These are phyloP conservation scores for Puma concolor DNA, from an alignment of 2,113 vertebrate species.

Conservation along the genomic window DNA sequence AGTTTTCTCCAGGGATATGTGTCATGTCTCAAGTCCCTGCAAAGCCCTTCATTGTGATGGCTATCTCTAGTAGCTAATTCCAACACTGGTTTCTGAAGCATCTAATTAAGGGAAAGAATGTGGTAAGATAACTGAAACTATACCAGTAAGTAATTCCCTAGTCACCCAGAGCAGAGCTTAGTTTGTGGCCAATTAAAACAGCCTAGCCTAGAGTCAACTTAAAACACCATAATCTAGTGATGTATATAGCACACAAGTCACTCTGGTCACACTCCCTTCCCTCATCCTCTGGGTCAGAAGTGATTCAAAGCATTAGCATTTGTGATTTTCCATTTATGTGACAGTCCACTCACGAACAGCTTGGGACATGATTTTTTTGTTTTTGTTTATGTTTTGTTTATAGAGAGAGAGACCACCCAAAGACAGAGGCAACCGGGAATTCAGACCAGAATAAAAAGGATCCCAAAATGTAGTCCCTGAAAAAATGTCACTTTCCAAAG, in stretches of 20 bases:
- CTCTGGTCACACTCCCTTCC: neutral
- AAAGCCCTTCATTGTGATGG: neutral
- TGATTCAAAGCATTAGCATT: neutral
- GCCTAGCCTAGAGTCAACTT: neutral
- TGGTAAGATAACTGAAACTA: neutral
- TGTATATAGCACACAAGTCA: neutral
- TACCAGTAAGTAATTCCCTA: neutral
- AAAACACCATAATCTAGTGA: neutral
- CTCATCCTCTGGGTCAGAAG: neutral
- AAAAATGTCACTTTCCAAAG: neutral
- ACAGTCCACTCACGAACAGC: neutral
- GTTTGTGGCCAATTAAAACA: neutral
- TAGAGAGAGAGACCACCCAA: neutral
- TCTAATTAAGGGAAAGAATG: neutral
- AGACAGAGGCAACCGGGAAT: neutral
- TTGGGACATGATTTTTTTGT: neutral
- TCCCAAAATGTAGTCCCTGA: neutral
- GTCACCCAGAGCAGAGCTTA: neutral
- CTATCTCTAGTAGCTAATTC: neutral
- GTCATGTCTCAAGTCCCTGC: neutral
- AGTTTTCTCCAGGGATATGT: neutral
- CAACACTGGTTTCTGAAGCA: neutral
- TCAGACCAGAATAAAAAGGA: neutral
- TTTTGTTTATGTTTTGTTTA: too few relatives aligned
- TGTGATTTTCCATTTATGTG: neutral